Evolutionary conservation across 2,888 invertebrate species (phyloP).

Genomic region (Cactoblastis cactorum): DNA sequence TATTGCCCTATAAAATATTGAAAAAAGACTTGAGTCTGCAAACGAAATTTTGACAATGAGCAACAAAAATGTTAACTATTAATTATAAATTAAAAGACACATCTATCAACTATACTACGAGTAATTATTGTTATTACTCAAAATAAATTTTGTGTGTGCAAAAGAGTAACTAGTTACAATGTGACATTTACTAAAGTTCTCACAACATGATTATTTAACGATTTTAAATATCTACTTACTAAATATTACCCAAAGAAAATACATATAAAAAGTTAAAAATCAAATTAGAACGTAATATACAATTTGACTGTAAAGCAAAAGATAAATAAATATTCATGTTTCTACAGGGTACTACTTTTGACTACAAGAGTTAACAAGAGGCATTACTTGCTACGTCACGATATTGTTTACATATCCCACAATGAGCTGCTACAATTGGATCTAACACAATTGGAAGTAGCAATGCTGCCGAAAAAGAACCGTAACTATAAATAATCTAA

Average conservation of each 20-base stretch:
- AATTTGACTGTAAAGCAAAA: not conserved
- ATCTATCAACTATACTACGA: not conserved
- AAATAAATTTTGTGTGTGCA: not conserved
- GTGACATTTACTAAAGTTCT: constrained; percentile 7
- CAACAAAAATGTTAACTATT: constrained; percentile 12
- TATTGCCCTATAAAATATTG: constrained; percentile 31
- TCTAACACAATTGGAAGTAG: not conserved
- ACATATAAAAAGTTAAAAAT: not conserved
- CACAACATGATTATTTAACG: constrained; percentile 2
- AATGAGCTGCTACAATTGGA: not conserved
- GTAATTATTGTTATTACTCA: not conserved
- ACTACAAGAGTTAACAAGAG: not conserved
- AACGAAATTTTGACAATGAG: constrained; percentile 24
- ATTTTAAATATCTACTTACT: not conserved
- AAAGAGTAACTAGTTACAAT: not conserved
- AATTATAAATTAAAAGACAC: constrained; percentile 1
- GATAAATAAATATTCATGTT: too few species aligned
- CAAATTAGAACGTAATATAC: not conserved
- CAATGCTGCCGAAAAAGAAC: constrained; percentile 15
- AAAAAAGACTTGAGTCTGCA: constrained; percentile 30
- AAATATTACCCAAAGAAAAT: not conserved
- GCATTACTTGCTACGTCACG: not conserved
- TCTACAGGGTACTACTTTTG: not conserved
- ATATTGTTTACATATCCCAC: too few species aligned
- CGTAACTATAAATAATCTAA: constrained; percentile 13